phyloP scores from a whole-genome alignment of 2,113 vertebrate species.

The Nothocercus julius region DNA sequence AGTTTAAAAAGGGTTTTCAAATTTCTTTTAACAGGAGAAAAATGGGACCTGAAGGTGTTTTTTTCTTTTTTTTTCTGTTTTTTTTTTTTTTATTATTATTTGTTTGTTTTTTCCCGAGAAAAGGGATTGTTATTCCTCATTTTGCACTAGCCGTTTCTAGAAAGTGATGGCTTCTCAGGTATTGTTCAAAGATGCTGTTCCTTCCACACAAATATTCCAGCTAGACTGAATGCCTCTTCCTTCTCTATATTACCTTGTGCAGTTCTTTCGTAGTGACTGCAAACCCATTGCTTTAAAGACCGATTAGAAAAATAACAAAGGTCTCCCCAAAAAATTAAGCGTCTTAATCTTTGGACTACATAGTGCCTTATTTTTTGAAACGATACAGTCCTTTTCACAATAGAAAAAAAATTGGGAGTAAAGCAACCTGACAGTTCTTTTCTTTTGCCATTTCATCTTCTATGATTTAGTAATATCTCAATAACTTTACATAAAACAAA shows the following conservation, averaged over 20 bases:
- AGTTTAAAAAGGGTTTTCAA: background rate
- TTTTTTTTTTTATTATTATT: too few species aligned
- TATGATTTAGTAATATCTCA: conserved; percentile 4
- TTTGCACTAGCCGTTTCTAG: background rate
- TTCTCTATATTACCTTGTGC: background rate
- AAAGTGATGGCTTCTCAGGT: background rate
- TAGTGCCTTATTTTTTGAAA: conserved; percentile 32
- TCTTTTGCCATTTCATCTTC: background rate
- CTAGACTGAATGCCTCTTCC: background rate
- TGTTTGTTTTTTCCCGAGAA: too few species aligned
- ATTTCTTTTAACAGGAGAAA: background rate
- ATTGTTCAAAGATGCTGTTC: background rate
- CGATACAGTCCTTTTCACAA: background rate
- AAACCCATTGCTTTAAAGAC: background rate
- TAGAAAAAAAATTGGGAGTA: background rate
- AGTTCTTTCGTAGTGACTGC: background rate
- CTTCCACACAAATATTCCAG: background rate
- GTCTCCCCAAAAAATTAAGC: background rate
- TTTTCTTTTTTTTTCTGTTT: too few species aligned
- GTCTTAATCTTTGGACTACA: conserved; percentile 12
- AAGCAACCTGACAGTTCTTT: conserved; percentile 30
- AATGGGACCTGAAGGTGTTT: background rate
- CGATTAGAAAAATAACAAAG: background rate
- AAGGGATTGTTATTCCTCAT: background rate
- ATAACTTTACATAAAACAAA: background rate